Evolutionary conservation across 2,797 vertebrate genomes (phyloP).

Genomic region (Mormyrus hasselquistii): DNA sequence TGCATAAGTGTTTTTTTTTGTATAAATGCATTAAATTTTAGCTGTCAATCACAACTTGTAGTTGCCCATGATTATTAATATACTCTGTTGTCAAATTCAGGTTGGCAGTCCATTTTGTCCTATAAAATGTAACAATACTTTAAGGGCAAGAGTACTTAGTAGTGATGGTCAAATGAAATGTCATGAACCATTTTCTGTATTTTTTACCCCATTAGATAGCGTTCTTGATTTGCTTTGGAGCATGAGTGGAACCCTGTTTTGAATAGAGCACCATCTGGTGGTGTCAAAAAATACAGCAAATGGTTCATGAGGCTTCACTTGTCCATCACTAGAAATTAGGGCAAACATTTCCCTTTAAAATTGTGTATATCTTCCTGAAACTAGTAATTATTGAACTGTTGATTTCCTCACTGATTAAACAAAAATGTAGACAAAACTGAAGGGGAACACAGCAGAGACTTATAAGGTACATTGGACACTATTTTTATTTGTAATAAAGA

Average conservation of each 20-base stretch:
- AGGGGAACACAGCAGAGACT: slow-evolving; percentile 18
- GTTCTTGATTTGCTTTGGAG: neutral
- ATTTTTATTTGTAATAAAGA: slow-evolving; percentile 53
- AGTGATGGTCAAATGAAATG: neutral
- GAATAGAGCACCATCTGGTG: neutral
- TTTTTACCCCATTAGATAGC: neutral
- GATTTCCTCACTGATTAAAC: neutral
- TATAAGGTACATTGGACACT: slow-evolving; percentile 47
- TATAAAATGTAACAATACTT: neutral
- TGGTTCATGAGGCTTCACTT: neutral
- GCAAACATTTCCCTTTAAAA: neutral
- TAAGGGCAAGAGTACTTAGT: neutral
- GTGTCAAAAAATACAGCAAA: neutral
- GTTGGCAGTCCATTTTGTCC: neutral
- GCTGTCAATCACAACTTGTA: neutral
- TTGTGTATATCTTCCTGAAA: neutral
- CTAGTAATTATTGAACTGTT: neutral
- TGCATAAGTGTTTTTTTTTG: neutral
- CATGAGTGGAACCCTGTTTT: neutral
- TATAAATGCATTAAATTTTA: neutral
- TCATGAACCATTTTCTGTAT: neutral
- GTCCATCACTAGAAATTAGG: neutral
- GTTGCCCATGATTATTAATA: neutral
- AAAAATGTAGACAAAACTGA: neutral
- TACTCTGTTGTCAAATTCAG: neutral